Evolutionary conservation across 1,140 invertebrate genomes (phyloP).

Genomic region (Tetramorium parvispinum): DNA sequence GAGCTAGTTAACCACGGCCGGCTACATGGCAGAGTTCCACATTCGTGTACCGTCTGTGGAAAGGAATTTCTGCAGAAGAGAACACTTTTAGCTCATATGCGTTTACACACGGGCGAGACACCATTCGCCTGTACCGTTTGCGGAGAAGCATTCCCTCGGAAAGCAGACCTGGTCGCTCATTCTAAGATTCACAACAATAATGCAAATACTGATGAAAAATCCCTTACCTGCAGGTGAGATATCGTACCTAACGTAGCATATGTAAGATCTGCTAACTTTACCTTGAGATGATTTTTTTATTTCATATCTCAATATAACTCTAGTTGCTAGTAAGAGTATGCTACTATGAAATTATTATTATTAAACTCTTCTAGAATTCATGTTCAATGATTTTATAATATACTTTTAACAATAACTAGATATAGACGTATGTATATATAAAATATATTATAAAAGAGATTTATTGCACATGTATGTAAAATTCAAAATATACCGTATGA

Average conservation of each 20-base stretch:
- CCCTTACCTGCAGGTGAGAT: conserved; percentile 83
- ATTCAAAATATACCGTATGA: neutral
- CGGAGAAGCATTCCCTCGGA: conserved; percentile 91
- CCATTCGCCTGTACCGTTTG: conserved; percentile 90
- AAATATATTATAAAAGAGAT: neutral
- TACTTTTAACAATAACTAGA: neutral
- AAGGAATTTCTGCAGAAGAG: conserved; percentile 94
- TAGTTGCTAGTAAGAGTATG: neutral
- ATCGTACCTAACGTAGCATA: neutral
- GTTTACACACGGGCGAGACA: conserved; percentile 88
- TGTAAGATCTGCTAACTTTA: neutral
- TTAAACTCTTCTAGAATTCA: neutral
- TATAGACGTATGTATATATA: neutral
- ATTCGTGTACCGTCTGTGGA: conserved; percentile 92
- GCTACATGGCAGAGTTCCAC: conserved; percentile 92
- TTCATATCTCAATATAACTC: neutral
- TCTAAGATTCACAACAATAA: conserved; percentile 88
- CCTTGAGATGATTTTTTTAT: neutral
- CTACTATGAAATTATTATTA: neutral
- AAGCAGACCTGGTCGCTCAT: conserved; percentile 89
- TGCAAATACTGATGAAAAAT: conserved; percentile 81
- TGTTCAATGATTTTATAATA: neutral
- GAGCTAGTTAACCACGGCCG: conserved; percentile 93
- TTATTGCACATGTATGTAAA: neutral
- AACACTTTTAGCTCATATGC: conserved; percentile 92